Base-by-base conservation (phyloP, 2,113 vertebrate species). In the Deroptyus accipitrinus region DNA sequence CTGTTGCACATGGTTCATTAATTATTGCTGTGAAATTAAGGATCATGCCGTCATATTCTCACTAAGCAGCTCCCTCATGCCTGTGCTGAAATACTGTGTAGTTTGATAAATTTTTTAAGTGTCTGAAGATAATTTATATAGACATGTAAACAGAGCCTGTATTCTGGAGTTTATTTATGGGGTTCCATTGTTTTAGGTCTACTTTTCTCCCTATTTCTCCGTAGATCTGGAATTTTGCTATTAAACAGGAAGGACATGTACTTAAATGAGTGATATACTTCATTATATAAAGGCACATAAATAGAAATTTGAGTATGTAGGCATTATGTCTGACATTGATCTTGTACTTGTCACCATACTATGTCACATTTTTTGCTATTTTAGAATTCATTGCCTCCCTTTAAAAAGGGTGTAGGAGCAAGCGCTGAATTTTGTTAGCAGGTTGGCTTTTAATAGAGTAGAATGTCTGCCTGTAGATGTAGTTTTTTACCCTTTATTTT, bases 291-390 rank as follows among this genome's bases (percentile, higher is more conserved):
- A 92, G 68, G 66, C 35, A 88, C 85, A 83, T 83, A 92, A 92
- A 83, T 78, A 75, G 79, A 64, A 90, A 75, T 93, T 81, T 0
- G 8, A 95, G 64, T 31, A 20, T 63, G 54, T 63, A 88, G 61
- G 88, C 85, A 74, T 88, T 86, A 80, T 74, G 83, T 93, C 79
- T 96, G 82, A 92, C 92, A 81, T 97, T 67, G 92, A 84, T 97
- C 83, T 86, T 86, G 46, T 96, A 74, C 92, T 97, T 95, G 89
- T 95, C 93, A 96, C 81, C 35, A 11, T 92, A 49, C 77, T 79
- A 54, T 96, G 94, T 95, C 91, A 79, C 84, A 86, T 82, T 82
- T 94, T 74, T 88, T 89, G 39, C 86, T 94, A 82, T 91, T 95
- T 95, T 95, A 87, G 91, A 88, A 89, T 86, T 91, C 72, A 72